Evolutionary conservation across 2,888 invertebrate genomes (phyloP), one percentile per base, ranked within the genome.

Genomic region (Malacosoma neustria): DNA sequence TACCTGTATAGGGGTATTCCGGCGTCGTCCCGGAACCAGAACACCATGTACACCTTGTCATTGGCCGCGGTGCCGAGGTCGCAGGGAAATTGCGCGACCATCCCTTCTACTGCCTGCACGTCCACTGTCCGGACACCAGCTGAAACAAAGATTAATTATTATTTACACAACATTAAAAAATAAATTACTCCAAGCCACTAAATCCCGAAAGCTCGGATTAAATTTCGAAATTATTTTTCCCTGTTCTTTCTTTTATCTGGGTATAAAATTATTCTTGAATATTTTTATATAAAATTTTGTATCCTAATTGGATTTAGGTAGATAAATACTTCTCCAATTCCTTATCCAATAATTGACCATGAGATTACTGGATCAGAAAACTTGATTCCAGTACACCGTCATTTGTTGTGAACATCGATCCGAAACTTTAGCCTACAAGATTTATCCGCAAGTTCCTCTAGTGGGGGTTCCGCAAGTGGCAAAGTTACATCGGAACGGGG

Each of bases 1-100:
- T n/a, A 95, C 95, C 95, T 95, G 88, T 95, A 96, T 36, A 96
- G 87, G 11, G 96, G 95, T 59, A 93, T 93, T 36, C 94, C 95
- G 37, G 93, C 93, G 58, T 94, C 94, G 61, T 95, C 93, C 58
- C 92, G 90, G 85, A 95, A 96, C 95, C 95, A 96, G 76, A 96
- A 91, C 45, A 96, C 95, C 93, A 96, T 95, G 86, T 94, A 93
- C 51, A 96, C 93, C 72, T 93, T 93, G 79, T 95, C 95, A 72
- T 93, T 90, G 57, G 89, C 90, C 29, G 93, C 91, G 33, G 94
- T 92, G 45, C 91, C 91, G 43, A 96, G 92, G 79, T 95, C 93
- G 73, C 96, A 96, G 29, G 95, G 94, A 67, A 96, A 88, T 77
- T 93, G 93, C 42, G 95, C 94, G 68, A 92, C 91, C 85, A 92